Percentiles rank a stretch among this genome's conserved stretches.
Evolutionary conservation across 2,113 vertebrate genomes (phyloP).

Genomic region (Dinomys branickii): DNA sequence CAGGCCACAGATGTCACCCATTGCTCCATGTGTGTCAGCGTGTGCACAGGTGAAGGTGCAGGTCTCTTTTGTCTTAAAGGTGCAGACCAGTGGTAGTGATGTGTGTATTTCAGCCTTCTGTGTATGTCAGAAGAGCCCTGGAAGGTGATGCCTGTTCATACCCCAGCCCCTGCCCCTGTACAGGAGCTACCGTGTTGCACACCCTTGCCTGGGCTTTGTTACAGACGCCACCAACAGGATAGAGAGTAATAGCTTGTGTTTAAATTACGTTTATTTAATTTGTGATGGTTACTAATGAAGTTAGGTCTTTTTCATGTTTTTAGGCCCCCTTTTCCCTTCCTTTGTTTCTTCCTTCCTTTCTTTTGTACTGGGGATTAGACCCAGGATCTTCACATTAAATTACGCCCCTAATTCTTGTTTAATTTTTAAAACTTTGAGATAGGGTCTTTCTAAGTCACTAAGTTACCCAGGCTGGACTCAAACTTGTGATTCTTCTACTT

Average conservation of each 20-base stretch:
- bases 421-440: background rate
- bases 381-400: background rate
- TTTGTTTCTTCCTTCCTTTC: background rate
- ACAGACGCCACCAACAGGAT: background rate
- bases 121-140: background rate
- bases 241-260: background rate
- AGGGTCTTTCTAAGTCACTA: background rate
- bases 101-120: background rate
- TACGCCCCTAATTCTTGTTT: background rate
- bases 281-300: background rate
- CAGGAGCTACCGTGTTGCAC: background rate
- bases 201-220: background rate
- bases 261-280: background rate
- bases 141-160: background rate
- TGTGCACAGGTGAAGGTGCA: too few relatives aligned
- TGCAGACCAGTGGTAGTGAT: background rate
- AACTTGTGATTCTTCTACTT: background rate
- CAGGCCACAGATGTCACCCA: background rate
- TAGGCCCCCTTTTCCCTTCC: background rate
- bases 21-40: background rate
- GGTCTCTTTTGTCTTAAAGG: background rate
- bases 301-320: background rate
- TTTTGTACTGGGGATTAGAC: background rate
- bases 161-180: background rate
- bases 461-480: background rate